phyloP scores from a whole-genome alignment of 2,113 vertebrate species.

The Malurus elegans region DNA sequence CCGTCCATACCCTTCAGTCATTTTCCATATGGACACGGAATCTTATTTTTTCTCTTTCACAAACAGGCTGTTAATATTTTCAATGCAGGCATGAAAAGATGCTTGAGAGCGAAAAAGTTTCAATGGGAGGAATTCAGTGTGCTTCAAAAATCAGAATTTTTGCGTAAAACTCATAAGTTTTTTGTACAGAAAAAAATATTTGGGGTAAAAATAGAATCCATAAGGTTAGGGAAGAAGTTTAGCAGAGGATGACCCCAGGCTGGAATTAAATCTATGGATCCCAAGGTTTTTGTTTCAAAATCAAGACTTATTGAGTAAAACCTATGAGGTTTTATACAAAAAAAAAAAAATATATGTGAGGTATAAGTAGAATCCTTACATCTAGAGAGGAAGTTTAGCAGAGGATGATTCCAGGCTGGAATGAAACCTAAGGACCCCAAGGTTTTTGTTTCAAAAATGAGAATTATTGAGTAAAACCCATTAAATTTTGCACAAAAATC shows the following conservation, averaged over 20 bases:
- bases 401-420: neutral
- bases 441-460: too few relatives aligned
- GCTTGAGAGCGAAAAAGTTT: neutral
- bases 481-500: too few relatives aligned
- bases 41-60: neutral
- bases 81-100: slow-evolving; percentile 6
- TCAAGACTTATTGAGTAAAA: too few relatives aligned
- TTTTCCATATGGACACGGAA: slow-evolving; percentile 52
- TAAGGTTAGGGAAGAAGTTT: neutral
- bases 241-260: neutral
- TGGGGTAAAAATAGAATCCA: neutral
- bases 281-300: neutral
- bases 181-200: neutral
- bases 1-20: slow-evolving; percentile 45
- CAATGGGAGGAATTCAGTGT: neutral
- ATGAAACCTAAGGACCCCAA: neutral
- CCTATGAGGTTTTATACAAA: too few relatives aligned
- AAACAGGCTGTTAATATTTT: slow-evolving; percentile 23
- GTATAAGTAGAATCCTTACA: too few relatives aligned
- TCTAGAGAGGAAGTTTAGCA: neutral
- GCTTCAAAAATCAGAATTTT: neutral
- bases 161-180: neutral
- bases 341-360: too few relatives aligned
- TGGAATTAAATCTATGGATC: neutral
- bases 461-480: too few relatives aligned